phyloP scores from a whole-genome alignment of 2,113 vertebrate species.

The Poeciliopsis turrubarensis region DNA sequence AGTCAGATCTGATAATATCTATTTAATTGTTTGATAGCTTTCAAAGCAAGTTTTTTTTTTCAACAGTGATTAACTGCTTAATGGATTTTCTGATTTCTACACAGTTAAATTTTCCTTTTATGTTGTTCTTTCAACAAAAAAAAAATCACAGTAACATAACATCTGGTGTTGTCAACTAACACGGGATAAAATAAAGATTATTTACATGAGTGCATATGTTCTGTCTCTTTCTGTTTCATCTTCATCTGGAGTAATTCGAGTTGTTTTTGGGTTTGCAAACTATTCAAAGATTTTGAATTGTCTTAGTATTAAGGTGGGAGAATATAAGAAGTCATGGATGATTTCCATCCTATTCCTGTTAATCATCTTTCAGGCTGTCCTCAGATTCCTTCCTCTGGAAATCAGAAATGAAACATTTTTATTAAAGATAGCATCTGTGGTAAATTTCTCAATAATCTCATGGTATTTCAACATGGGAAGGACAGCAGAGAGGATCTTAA shows the following conservation, averaged over 20 bases:
- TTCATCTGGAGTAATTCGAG: slow-evolving; percentile 24
- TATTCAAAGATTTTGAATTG: slow-evolving; percentile 60
- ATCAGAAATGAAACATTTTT: slow-evolving; percentile 85
- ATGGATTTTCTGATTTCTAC: no score
- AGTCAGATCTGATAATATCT: no score
- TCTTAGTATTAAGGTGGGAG: slow-evolving; percentile 71
- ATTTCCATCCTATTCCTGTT: slow-evolving; percentile 72
- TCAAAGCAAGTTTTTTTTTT: no score
- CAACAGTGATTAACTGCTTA: no score
- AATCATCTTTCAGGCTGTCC: slow-evolving; percentile 83
- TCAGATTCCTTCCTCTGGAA: slow-evolving; percentile 82
- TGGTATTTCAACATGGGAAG: slow-evolving; percentile 78
- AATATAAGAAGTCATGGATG: slow-evolving; percentile 79
- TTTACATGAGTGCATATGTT: no score
- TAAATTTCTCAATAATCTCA: slow-evolving; percentile 88
- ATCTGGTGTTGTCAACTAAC: no score
- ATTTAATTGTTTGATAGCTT: no score
- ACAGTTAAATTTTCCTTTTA: no score
- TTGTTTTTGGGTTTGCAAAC: slow-evolving; percentile 41
- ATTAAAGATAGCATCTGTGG: slow-evolving; percentile 89
- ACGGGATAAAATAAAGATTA: no score
- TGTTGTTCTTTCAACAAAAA: no score
- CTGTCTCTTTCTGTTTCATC: no score
- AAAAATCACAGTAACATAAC: no score
- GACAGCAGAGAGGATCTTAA: slow-evolving; percentile 45